phyloP scores from a whole-genome alignment of 2,888 invertebrate genomes.

The Conchocele bisecta region DNA sequence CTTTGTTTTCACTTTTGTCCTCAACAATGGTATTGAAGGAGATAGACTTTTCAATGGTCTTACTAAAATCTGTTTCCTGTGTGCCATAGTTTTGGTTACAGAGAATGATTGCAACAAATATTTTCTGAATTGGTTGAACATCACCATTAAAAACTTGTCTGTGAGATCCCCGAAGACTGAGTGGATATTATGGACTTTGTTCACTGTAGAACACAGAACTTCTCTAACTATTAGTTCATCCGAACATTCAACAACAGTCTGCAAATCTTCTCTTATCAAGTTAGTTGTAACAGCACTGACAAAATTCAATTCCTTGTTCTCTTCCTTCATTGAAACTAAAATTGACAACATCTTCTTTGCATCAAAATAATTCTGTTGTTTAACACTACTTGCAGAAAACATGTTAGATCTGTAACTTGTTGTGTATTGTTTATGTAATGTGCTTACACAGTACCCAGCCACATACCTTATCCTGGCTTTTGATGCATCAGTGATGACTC shows the following conservation, averaged over 20 bases:
- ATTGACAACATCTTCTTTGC: neutral
- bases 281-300: too few species aligned
- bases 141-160: constrained; percentile 10
- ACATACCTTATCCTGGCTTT: constrained; percentile 21
- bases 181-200: too few species aligned
- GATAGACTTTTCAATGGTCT: constrained; percentile 5
- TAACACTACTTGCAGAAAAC: neutral
- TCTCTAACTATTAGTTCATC: too few species aligned
- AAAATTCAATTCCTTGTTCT: neutral
- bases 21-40: neutral
- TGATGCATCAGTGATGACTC: neutral
- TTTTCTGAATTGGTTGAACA: constrained; percentile 21
- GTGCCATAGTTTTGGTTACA: constrained; percentile 35
- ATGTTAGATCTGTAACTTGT: neutral
- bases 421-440: neutral
- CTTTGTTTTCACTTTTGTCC: constrained; percentile 6
- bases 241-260: too few species aligned
- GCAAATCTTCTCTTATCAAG: too few species aligned
- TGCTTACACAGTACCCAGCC: constrained; percentile 7
- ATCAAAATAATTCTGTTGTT: neutral
- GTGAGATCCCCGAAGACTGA: neutral
- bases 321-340: neutral
- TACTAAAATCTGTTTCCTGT: constrained; percentile 29
- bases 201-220: too few species aligned
- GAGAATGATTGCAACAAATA: constrained; percentile 15